Evolutionary conservation across 2,888 invertebrate genomes (phyloP).

Genomic region (Actias luna): DNA sequence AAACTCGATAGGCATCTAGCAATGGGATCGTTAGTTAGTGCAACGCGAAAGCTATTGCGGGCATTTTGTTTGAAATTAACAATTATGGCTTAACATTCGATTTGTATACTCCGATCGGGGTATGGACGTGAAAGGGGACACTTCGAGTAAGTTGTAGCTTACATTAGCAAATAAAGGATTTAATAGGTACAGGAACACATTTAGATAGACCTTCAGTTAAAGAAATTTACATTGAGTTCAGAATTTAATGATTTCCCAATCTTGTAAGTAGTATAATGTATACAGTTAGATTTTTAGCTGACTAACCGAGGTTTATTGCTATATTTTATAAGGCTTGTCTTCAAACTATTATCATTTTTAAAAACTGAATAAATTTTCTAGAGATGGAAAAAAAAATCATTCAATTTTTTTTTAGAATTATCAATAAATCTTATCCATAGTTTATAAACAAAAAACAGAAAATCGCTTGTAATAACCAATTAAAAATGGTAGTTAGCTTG

Average conservation of each 20-base stretch:
- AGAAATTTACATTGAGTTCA: background rate
- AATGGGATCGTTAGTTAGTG: conserved; percentile 77
- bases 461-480: no score
- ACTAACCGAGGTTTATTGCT: no score
- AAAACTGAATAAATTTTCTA: no score
- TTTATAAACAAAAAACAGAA: no score
- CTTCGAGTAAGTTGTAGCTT: background rate
- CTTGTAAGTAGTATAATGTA: no score
- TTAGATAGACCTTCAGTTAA: background rate
- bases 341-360: no score
- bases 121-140: conserved; percentile 40
- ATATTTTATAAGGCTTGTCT: no score
- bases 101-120: conserved; percentile 60
- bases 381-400: no score
- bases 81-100: conserved; percentile 70
- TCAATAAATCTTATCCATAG: no score
- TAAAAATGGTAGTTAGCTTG: no score
- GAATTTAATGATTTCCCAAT: background rate
- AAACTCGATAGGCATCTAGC: conserved; percentile 79
- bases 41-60: conserved; percentile 69
- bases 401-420: no score
- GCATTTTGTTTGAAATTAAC: conserved; percentile 78
- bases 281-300: no score
- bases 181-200: background rate
- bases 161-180: background rate